These are phyloP conservation scores for Spilosoma lubricipeda DNA, from an alignment of 2,888 invertebrate species.

Conservation along the genomic window DNA sequence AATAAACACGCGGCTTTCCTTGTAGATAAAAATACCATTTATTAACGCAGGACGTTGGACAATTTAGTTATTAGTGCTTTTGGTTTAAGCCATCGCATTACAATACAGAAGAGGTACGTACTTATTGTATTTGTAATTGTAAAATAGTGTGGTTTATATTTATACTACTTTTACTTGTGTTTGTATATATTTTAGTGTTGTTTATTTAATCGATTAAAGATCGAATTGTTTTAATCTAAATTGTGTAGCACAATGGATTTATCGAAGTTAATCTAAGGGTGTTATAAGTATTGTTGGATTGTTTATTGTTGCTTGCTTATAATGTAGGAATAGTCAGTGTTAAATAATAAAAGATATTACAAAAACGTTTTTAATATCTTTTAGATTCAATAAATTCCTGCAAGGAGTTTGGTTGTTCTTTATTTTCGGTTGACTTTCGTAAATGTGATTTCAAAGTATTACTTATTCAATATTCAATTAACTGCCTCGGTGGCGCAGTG, in stretches of 20 bases:
- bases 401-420: no score
- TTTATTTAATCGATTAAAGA: background rate
- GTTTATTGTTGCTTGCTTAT: background rate
- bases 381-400: no score
- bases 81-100: slow-evolving; percentile 22
- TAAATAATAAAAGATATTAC: background rate
- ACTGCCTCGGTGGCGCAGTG: no score
- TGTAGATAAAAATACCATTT: slow-evolving; percentile 74
- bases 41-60: slow-evolving; percentile 50
- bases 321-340: background rate
- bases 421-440: background rate
- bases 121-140: background rate
- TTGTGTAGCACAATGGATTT: background rate
- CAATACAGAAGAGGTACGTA: slow-evolving; percentile 26
- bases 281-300: background rate
- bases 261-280: background rate
- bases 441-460: background rate
- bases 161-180: background rate
- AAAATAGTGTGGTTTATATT: background rate
- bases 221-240: background rate
- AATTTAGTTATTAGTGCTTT: slow-evolving; percentile 37
- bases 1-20: slow-evolving; percentile 77
- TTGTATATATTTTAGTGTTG: background rate
- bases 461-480: no score
- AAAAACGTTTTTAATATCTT: background rate